A percentile compares a stretch with the other conserved stretches of the same genome.
phyloP scores from a whole-genome alignment of 2,797 vertebrate genomes.

The Borostomias antarcticus region DNA sequence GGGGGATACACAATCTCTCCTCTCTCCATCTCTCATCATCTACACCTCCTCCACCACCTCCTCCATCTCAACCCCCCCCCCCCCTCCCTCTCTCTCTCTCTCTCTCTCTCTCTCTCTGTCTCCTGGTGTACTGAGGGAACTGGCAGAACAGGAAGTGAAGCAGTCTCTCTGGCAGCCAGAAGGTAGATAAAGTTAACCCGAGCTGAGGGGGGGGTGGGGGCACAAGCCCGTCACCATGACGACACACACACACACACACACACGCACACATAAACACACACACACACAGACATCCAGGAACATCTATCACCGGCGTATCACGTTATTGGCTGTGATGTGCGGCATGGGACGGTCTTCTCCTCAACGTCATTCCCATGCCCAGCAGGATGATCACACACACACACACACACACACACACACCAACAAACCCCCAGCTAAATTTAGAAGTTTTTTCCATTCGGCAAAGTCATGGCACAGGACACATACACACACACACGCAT shows the following conservation, averaged over 20 bases:
- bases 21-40: not conserved
- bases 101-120: constrained; percentile 4
- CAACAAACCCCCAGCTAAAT: constrained; percentile 45
- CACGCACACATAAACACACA: constrained; percentile 29
- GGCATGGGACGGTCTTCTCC: no score
- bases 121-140: constrained; percentile 12
- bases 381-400: no score
- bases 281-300: constrained; percentile 18
- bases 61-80: not conserved
- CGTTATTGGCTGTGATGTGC: no score
- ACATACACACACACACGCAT: constrained; percentile 12
- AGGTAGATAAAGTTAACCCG: constrained; percentile 34
- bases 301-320: no score
- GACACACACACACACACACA: constrained; percentile 21
- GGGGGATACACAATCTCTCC: constrained; percentile 1
- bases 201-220: constrained; percentile 5
- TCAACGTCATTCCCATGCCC: no score
- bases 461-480: constrained; percentile 44
- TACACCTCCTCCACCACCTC: not conserved
- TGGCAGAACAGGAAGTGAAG: constrained; percentile 18
- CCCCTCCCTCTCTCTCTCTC: not conserved
- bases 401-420: constrained; percentile 27
- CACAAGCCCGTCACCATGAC: not conserved
- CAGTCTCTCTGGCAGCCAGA: constrained; percentile 34
- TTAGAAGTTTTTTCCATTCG: constrained; percentile 64